Evolutionary conservation across 2,888 invertebrate species (phyloP).

Genomic region (Pasiphila rectangulata): DNA sequence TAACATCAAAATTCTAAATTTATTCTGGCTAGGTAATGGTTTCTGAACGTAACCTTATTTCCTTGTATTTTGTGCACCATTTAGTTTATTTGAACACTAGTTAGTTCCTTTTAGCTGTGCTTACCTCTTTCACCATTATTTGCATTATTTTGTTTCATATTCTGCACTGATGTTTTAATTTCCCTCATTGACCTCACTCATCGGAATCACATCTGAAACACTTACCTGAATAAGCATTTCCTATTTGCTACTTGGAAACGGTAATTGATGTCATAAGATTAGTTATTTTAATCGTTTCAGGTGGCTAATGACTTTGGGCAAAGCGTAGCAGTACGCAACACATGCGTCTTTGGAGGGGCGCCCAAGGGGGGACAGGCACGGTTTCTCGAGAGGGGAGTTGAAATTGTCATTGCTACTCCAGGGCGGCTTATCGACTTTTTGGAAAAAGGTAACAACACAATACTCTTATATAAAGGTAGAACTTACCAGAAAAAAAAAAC

Average conservation of each 20-base stretch:
- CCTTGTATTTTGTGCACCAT: slow-evolving; percentile 31
- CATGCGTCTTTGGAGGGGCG: slow-evolving; percentile 99
- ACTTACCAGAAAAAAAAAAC: background rate
- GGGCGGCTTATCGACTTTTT: slow-evolving; percentile 97
- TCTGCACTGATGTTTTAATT: slow-evolving; percentile 4
- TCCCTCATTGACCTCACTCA: no score
- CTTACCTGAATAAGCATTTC: no score
- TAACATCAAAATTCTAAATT: slow-evolving; percentile 40
- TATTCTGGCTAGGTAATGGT: slow-evolving; percentile 53
- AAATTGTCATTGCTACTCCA: slow-evolving; percentile 97
- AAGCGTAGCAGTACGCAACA: slow-evolving; percentile 92
- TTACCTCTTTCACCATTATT: slow-evolving; percentile 11
- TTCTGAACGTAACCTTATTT: slow-evolving; percentile 77
- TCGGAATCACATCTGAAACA: no score
- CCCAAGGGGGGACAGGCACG: slow-evolving; percentile 96
- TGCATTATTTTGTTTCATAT: slow-evolving; percentile 2
- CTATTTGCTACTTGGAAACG: slow-evolving; percentile 12
- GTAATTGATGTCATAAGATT: background rate
- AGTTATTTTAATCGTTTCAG: slow-evolving; percentile 58
- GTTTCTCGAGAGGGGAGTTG: slow-evolving; percentile 92
- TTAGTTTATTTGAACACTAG: slow-evolving; percentile 28
- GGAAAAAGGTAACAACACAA: slow-evolving; percentile 81
- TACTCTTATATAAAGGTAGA: background rate
- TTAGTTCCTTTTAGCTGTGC: slow-evolving; percentile 16
- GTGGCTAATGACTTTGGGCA: slow-evolving; percentile 96